Conservation (phyloP, 1,140 invertebrate genomes). For the Drosophila nigrodunni region DNA sequence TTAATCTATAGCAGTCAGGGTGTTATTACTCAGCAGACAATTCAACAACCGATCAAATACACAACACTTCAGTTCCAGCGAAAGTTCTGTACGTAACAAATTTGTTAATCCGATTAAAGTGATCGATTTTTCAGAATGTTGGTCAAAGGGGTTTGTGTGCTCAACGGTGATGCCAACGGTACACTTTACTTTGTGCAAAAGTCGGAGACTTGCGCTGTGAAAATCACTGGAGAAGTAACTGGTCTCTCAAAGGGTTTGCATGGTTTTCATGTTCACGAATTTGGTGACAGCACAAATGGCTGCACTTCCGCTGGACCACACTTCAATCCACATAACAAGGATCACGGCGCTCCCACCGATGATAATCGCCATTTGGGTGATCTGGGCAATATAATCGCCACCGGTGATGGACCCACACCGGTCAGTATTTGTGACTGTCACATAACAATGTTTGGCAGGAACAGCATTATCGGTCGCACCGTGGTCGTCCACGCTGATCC, state of each 20-base stretch:
- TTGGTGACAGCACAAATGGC: slow-evolving; percentile 98
- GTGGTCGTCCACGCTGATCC: slow-evolving; percentile 96
- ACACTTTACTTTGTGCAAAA: slow-evolving; percentile 91
- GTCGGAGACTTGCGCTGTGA: slow-evolving; percentile 86
- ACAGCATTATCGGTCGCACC: slow-evolving; percentile 95
- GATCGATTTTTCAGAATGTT: slow-evolving; percentile 76
- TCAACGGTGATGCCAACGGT: slow-evolving; percentile 93
- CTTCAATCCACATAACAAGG: slow-evolving; percentile 95
- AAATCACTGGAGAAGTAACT: slow-evolving; percentile 89
- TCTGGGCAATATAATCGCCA: slow-evolving; percentile 94
- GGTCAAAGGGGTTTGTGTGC: slow-evolving; percentile 93
- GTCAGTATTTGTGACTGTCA: slow-evolving; percentile 90
- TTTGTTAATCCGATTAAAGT: not conserved
- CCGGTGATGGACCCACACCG: slow-evolving; percentile 88
- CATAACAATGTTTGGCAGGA: slow-evolving; percentile 90
- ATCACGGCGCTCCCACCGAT: slow-evolving; percentile 93
- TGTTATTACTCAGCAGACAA: not conserved
- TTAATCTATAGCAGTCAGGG: slow-evolving; percentile 3
- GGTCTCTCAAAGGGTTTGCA: slow-evolving; percentile 90
- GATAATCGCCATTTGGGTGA: slow-evolving; percentile 94
- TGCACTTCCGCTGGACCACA: slow-evolving; percentile 98
- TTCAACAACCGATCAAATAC: not conserved
- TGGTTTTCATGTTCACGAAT: slow-evolving; percentile 98
- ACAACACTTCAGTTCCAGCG: not conserved
- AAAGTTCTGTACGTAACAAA: not conserved